Conservation (phyloP, 2,797 vertebrate genomes). For the Peromyscus nudipes region DNA sequence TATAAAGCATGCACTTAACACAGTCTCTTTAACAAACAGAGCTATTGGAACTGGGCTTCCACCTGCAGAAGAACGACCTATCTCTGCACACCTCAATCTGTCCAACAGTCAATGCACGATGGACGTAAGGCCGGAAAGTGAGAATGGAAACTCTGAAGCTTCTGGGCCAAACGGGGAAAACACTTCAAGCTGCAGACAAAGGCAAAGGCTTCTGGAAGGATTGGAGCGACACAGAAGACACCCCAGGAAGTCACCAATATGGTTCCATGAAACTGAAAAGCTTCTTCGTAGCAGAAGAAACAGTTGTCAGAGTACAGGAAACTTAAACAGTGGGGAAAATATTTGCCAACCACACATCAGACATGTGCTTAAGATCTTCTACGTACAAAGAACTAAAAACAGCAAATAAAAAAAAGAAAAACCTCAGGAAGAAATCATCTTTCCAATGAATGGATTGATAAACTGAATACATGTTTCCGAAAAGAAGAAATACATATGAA, state of each 20-base stretch:
- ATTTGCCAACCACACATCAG: neutral
- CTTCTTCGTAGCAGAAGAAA: neutral
- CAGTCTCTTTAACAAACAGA: neutral
- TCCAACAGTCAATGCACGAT: neutral
- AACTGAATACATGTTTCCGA: neutral
- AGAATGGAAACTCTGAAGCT: neutral
- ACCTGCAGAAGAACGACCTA: neutral
- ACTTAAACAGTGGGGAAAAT: neutral
- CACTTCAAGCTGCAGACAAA: neutral
- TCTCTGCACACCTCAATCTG: neutral
- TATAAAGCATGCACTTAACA: neutral
- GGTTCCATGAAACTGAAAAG: neutral
- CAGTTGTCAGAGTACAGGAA: neutral
- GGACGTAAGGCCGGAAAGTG: neutral
- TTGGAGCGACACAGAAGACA: neutral
- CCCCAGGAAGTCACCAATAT: neutral
- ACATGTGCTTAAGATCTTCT: neutral
- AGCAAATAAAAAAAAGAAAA: neutral
- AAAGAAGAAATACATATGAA: neutral
- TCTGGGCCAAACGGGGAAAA: no score
- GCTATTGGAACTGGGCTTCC: accelerated
- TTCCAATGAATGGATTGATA: neutral
- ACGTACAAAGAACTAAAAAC: neutral
- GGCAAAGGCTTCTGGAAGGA: neutral
- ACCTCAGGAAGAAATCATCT: neutral